Base-by-base conservation (phyloP, 2,888 invertebrate genomes). In the Polydrusus pterygomalis region DNA sequence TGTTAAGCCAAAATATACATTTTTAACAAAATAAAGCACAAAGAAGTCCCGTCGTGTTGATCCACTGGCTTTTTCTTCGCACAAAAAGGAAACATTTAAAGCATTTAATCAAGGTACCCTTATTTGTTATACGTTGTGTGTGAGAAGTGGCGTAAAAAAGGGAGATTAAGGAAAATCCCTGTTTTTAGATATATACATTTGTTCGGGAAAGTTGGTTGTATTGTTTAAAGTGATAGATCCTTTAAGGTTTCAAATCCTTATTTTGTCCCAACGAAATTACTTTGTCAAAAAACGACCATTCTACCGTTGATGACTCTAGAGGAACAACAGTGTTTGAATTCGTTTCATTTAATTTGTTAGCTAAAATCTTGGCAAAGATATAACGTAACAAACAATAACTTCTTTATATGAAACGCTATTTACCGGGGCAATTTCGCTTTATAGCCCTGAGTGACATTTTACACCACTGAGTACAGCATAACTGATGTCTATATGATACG, bases 71-170 rank as follows among this genome's bases (percentile, higher is more conserved):
- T 45, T 38, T 45, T 45, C 40, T 49, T 18, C 43, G 25, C 51
- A 74, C 63, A 54, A 64, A 47, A 43, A 63, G 45, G 69, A 74
- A 74, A 74, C 69, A 74, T 74, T 69, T 63, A 68, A 72, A 68
- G 68, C 62, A 69, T 73, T 72, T 58, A 70, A 77, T 73, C 69
- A 70, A 71, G 67, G 71, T 64, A 64, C 49, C 51, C 64, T 77
- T 70, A 73, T 77, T 73, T 77, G 67, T 68, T 56, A 72, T 76
- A 72, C 72, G 72, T 73, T 72, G 70, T 65, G 73, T 77, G 47
- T 58, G 34, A 38, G 40, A 62, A 17, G 47, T 51, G 38, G 51
- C 25, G 56, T 58, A 58, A 34, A 58, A 58, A 34, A 49, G 65
- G 17, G 10, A 72, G 68, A 76, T 72, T 69, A 62, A 64, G 69